Evolutionary conservation across 2,113 vertebrate species (phyloP), one percentile per base, ranked within the genome.

Genomic region (Sander lucioperca): DNA sequence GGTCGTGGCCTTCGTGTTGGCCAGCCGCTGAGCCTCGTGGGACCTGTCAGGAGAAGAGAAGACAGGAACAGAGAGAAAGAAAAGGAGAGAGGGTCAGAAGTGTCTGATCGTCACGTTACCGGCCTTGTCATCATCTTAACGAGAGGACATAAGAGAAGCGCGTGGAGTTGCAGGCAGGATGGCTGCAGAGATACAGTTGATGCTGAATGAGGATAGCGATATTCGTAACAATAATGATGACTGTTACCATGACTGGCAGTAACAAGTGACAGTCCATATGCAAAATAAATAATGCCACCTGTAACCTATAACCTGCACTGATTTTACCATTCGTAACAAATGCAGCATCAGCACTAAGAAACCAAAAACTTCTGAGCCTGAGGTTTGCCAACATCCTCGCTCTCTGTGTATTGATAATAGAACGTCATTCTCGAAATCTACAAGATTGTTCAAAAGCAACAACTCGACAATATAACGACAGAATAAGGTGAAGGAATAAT

Each of bases 401-500:
- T 62, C 33, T 15, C 33, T 0, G 33, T 56, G 78, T 66, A 25
- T 86, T 82, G 82, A 90, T 89, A 88, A 88, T 57, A 45, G 69
- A 78, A 82, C 77, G 47, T 80, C 72, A 33, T 78, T 69, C 63
- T 64, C 56, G 62, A 85, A 91, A 92, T 82, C 87, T 84, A 74
- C 33, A 21, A 83, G 85, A 86, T 63, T 82, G 67, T 75, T 61
- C 75, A 74, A 70, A 77, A 82, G 79, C 84, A 72, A 68, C 79
- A 77, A n/a, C 33, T 70, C 53, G 6, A 90, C 87, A 77, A 80
- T 62, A 56, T 74, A 58, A 65, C 81, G 58, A 54, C 65, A 81
- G 85, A 88, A 74, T 67, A 77, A 83, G 80, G 86, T 80, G 87
- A 82, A 74, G 88, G 87, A 93, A 90, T 88, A 90, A 88, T 87